Conservation (phyloP, 92 coral and sea anemone species). For the Meandrina meandrites region DNA sequence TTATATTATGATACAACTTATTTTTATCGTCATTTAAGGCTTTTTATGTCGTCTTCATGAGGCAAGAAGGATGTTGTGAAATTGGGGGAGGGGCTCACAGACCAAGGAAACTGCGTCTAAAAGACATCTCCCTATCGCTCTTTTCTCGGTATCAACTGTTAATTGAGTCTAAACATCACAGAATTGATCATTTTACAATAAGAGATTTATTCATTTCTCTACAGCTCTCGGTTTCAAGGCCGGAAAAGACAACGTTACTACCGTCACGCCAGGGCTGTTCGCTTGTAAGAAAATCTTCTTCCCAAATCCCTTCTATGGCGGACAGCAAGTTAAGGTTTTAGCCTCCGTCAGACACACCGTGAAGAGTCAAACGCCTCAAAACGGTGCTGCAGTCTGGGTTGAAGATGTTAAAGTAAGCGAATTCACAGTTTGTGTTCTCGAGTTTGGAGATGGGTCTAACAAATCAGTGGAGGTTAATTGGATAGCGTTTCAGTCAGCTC, state of each 20-base stretch:
- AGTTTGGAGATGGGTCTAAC: slow-evolving; percentile 8
- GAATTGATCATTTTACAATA: background rate
- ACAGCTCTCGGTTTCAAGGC: background rate
- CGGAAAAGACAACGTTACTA: background rate
- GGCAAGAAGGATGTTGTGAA: too few relatives aligned
- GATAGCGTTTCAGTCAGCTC: background rate
- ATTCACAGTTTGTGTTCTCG: slow-evolving; percentile 13
- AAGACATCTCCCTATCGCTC: background rate
- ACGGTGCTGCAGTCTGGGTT: slow-evolving; percentile 35
- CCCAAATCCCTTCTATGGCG: background rate
- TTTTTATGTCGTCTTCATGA: too few relatives aligned
- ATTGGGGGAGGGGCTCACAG: too few relatives aligned
- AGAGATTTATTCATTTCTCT: background rate
- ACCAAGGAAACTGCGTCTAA: too few relatives aligned
- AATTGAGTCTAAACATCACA: background rate
- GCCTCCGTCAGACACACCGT: slow-evolving; percentile 1
- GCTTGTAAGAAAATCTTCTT: slow-evolving; percentile 10
- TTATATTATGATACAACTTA: too few relatives aligned
- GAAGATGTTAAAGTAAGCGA: background rate
- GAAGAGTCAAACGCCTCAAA: slow-evolving; percentile 2
- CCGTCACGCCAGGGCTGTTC: slow-evolving; percentile 6
- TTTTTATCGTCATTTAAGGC: too few relatives aligned
- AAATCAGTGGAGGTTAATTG: slow-evolving; percentile 3
- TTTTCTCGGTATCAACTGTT: background rate
- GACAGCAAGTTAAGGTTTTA: slow-evolving; percentile 13